Percentiles rank a stretch among this genome's conserved stretches.
Evolutionary conservation across 2,888 invertebrate species (phyloP).

Genomic region (Aphidoletes aphidimyza): DNA sequence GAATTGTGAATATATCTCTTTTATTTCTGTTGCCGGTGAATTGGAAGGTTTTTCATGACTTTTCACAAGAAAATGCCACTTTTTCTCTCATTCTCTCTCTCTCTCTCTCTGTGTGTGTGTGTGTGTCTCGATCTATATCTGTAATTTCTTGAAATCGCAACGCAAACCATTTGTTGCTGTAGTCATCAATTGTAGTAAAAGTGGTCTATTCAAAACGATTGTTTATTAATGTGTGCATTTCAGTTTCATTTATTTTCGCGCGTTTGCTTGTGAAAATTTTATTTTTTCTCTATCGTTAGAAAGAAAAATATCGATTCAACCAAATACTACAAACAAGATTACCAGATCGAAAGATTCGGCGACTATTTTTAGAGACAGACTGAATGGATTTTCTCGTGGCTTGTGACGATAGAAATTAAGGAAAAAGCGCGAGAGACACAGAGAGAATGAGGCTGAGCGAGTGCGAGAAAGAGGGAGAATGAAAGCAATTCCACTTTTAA

Average conservation of each 20-base stretch:
- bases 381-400: background rate
- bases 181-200: constrained; percentile 48
- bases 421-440: background rate
- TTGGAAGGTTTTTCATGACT: constrained; percentile 47
- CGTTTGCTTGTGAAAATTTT: background rate
- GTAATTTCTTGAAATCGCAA: no score
- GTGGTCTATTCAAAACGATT: constrained; percentile 20
- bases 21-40: no score
- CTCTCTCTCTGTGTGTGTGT: background rate
- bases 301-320: background rate
- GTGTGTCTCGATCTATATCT: no score
- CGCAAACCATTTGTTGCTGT: background rate
- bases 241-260: background rate
- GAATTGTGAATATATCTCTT: no score
- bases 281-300: background rate
- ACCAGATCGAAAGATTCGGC: background rate
- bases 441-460: background rate
- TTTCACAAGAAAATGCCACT: constrained; percentile 15
- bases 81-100: background rate
- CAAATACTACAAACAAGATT: constrained; percentile 11
- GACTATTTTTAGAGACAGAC: constrained; percentile 7
- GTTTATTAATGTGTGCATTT: constrained; percentile 29
- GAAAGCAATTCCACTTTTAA: background rate
- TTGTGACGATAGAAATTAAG: background rate
- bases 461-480: no score